Evolutionary conservation across 2,797 vertebrate species (phyloP).

Genomic region (Sebastes jordani): DNA sequence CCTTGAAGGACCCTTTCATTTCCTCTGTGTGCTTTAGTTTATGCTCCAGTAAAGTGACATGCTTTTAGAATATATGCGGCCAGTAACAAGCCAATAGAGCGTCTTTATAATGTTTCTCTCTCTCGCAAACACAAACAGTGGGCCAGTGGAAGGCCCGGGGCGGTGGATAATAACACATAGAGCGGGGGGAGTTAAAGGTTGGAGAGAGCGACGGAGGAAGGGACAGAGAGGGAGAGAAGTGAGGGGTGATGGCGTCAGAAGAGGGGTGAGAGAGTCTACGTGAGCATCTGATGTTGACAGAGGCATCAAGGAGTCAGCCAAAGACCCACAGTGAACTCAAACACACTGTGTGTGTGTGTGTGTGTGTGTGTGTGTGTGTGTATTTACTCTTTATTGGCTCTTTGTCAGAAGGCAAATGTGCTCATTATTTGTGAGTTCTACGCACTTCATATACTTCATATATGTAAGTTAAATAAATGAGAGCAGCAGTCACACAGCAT

Average conservation of each 20-base stretch:
- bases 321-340: constrained; percentile 61
- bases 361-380: background rate
- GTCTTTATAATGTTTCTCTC: constrained; percentile 13
- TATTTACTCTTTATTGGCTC: background rate
- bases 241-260: constrained; percentile 60
- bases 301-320: constrained; percentile 80
- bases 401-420: no score
- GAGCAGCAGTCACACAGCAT: no score
- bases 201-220: constrained; percentile 32
- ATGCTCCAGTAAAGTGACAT: constrained; percentile 59
- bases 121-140: constrained; percentile 33
- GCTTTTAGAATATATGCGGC: constrained; percentile 9
- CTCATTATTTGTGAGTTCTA: no score
- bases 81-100: constrained; percentile 6
- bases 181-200: constrained; percentile 16
- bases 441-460: no score
- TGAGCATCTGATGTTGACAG: constrained; percentile 76
- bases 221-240: constrained; percentile 32
- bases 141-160: constrained; percentile 24
- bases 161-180: constrained; percentile 4
- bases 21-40: constrained; percentile 18
- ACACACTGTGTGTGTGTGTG: constrained; percentile 17
- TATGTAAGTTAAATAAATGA: no score
- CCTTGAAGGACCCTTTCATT: constrained; percentile 33
- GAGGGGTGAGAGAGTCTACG: constrained; percentile 64